Evolutionary conservation across 2,888 invertebrate species (phyloP), one percentile per base, ranked within the genome.

Genomic region (Leptinotarsa tumamoca): DNA sequence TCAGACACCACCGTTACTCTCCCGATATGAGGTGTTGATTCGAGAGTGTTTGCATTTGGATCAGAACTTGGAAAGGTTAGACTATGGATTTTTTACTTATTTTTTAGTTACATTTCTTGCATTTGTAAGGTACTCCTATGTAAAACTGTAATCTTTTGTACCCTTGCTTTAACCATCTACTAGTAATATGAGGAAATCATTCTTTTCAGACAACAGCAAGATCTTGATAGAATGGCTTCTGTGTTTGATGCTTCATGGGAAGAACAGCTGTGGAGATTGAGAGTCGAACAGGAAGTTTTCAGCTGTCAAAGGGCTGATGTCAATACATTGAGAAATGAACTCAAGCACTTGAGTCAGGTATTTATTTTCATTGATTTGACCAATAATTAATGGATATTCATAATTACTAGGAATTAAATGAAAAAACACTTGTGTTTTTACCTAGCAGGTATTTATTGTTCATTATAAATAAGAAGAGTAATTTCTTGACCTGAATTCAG

Each of bases 191-290:
- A 43, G 43, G 43, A 43, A 43, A 43, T 43, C 43, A 43, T 66
- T 52, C 3, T 17, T 68, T 74, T 18, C 68, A 83, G 84, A 78
- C 92, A 92, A 83, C 91, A 92, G 81, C 88, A 90, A 56, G 92
- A 93, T 83, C 85, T 93, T 78, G 92, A 92, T 76, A 88, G 91
- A 67, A 89, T 92, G 83, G 89, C 91, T 72, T 88, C 89, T 7
- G 89, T 91, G 5, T 93, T 93, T 81, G 92, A 92, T 79, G 88
- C 92, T 67, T 90, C 93, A 3, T 94, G 94, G 94, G 94, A 94
- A 84, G 94, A 94, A 83, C 93, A 93, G 82, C 86, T 94, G 43
- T 93, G 94, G 87, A 89, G 93, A 77, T 91, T 94, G 77, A 90
- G 93, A 68, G 90, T 93, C 10, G 94, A 95, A 86, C 94, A 94